A percentile compares a stretch with the other conserved stretches of the same genome.
These are phyloP conservation scores for Liopterus haemorrhoidalis DNA, from an alignment of 2,888 invertebrate species.

Conservation along the genomic window DNA sequence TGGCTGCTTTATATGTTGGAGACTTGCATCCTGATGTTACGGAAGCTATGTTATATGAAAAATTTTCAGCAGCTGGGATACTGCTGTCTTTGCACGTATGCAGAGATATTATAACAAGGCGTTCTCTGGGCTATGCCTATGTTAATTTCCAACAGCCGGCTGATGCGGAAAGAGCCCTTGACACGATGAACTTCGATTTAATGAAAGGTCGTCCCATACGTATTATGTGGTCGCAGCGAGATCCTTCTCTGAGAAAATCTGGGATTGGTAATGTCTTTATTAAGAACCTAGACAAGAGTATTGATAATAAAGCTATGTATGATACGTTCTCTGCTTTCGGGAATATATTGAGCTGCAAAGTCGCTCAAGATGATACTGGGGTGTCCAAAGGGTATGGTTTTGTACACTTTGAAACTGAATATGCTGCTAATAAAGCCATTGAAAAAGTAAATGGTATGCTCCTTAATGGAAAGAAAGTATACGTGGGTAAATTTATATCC, in stretches of 20 bases:
- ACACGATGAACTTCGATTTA: constrained; percentile 99
- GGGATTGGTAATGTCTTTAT: constrained; percentile 99
- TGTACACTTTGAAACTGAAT: constrained; percentile 98
- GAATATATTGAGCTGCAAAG: constrained; percentile 97
- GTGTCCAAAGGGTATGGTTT: constrained; percentile 96
- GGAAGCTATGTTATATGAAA: constrained; percentile 98
- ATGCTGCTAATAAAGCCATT: constrained; percentile 94
- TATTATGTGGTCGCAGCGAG: constrained; percentile 99
- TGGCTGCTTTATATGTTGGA: constrained; percentile 98
- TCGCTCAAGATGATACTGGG: constrained; percentile 90
- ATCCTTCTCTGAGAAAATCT: constrained; percentile 94
- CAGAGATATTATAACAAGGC: constrained; percentile 92
- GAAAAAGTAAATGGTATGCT: constrained; percentile 99
- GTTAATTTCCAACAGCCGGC: constrained; percentile 99
- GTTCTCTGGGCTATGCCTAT: constrained; percentile 98
- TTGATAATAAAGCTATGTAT: constrained; percentile 99
- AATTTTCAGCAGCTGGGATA: constrained; percentile 97
- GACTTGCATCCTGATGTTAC: constrained; percentile 97
- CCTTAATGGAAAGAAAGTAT: constrained; percentile 95
- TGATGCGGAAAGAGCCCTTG: constrained; percentile 97
- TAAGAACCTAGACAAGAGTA: constrained; percentile 96
- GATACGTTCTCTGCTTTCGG: constrained; percentile 99
- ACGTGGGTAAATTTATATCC: constrained; percentile 96
- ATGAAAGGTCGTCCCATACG: constrained; percentile 95
- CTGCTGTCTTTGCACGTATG: constrained; percentile 98